phyloP scores from a whole-genome alignment of 2,113 vertebrate species.

The Mesoclemmys tuberculata region DNA sequence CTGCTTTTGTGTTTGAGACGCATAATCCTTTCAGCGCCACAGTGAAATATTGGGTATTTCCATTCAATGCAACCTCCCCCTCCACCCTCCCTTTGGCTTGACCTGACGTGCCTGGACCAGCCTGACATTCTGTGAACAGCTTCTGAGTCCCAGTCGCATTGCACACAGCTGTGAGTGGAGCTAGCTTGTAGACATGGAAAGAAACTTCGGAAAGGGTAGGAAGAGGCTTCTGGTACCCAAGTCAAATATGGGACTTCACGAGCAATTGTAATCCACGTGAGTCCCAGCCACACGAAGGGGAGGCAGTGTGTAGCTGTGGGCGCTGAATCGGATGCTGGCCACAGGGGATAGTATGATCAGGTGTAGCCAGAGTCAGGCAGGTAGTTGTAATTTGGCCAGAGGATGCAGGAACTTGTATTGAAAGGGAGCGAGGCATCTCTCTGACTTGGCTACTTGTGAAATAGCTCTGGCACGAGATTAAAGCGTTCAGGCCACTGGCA shows the following conservation, averaged over 20 bases:
- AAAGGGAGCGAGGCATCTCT: accelerated
- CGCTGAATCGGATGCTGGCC: not conserved
- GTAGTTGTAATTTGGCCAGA: not conserved
- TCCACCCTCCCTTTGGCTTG: not conserved
- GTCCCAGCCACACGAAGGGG: accelerated
- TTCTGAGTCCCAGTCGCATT: not conserved
- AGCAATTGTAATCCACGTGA: accelerated
- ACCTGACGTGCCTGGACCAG: not conserved
- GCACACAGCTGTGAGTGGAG: not conserved
- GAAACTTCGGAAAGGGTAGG: no score
- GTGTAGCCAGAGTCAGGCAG: not conserved
- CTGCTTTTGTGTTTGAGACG: not conserved
- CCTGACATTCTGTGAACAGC: not conserved
- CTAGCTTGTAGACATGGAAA: not conserved
- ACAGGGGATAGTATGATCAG: accelerated
- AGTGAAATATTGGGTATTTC: not conserved
- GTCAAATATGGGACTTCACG: accelerated
- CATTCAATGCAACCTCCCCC: not conserved
- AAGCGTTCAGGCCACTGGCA: not conserved
- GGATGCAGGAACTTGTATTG: accelerated
- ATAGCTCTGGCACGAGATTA: not conserved
- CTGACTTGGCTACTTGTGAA: not conserved
- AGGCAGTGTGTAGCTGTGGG: accelerated
- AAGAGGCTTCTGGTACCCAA: accelerated
- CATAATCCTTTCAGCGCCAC: not conserved